Evolutionary conservation across 92 coral and sea anemone genomes (phyloP).

Genomic region (Parazoanthus atlanticus): DNA sequence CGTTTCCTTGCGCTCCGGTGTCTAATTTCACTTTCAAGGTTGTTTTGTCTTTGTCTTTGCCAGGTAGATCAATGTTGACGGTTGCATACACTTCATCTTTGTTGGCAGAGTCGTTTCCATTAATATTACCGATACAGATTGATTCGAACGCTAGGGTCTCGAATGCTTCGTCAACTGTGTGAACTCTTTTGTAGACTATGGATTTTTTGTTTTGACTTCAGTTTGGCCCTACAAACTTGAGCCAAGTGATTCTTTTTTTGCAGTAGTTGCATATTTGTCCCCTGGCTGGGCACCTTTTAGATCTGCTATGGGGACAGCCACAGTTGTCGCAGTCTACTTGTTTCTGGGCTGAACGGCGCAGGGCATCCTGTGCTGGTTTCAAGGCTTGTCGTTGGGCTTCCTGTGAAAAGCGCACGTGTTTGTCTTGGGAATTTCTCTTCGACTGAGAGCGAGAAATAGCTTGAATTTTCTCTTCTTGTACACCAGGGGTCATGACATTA

Average conservation of each 20-base stretch:
- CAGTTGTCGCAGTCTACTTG: constrained; percentile 56
- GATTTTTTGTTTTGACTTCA: constrained; percentile 25
- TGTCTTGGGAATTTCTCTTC: constrained; percentile 35
- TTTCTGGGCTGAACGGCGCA: constrained; percentile 22
- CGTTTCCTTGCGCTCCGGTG: constrained; percentile 33
- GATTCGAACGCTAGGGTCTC: constrained; percentile 53
- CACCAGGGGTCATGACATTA: constrained; percentile 48
- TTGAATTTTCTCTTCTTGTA: constrained; percentile 31
- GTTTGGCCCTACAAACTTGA: constrained; percentile 30
- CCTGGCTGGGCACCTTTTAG: constrained; percentile 56
- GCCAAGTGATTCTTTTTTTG: constrained; percentile 30
- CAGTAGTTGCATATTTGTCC: constrained; percentile 54
- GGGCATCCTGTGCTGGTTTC: constrained; percentile 40
- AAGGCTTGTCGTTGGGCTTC: constrained; percentile 24
- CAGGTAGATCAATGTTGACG: constrained; percentile 29
- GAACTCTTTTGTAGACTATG: constrained; percentile 38
- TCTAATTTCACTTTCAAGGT: constrained; percentile 33
- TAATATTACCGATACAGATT: constrained; percentile 36
- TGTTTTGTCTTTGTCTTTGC: constrained; percentile 23
- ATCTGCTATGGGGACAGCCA: constrained; percentile 55
- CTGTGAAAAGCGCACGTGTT: constrained; percentile 31
- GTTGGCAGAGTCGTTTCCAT: constrained; percentile 10
- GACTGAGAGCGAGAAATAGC: constrained; percentile 23
- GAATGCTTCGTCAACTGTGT: constrained; percentile 35
- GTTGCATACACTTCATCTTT: constrained; percentile 54